Conservation (phyloP, 2,888 invertebrate species). For the Ceraclea dissimilis region DNA sequence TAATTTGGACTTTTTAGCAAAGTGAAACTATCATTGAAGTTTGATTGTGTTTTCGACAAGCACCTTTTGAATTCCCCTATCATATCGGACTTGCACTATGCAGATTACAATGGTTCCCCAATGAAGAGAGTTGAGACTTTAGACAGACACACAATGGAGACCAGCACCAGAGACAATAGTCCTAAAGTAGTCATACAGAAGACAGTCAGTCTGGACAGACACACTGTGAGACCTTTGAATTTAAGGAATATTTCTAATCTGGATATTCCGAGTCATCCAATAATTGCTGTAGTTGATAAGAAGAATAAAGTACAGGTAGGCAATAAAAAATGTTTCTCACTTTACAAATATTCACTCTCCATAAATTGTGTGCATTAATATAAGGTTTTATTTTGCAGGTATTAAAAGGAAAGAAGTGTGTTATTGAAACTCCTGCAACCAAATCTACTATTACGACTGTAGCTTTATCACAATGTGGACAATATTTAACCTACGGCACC, state of each 20-base stretch:
- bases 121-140: slow-evolving; percentile 12
- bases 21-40: slow-evolving; percentile 41
- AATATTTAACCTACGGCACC: slow-evolving; percentile 44
- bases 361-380: not conserved
- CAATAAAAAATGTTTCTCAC: not conserved
- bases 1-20: slow-evolving; percentile 31
- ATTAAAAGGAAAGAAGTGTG: slow-evolving; percentile 40
- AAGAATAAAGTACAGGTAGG: slow-evolving; percentile 44
- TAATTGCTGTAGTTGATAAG: slow-evolving; percentile 43
- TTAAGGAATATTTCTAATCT: slow-evolving; percentile 36
- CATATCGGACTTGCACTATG: slow-evolving; percentile 30
- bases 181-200: slow-evolving; percentile 32
- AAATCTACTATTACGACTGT: slow-evolving; percentile 43
- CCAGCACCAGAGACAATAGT: slow-evolving; percentile 1
- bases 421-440: slow-evolving; percentile 38
- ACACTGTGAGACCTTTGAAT: slow-evolving; percentile 37
- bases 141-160: not conserved
- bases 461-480: slow-evolving; percentile 45
- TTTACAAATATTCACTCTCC: not conserved
- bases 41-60: slow-evolving; percentile 40
- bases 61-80: slow-evolving; percentile 32
- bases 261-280: slow-evolving; percentile 35
- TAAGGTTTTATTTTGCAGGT: slow-evolving; percentile 31
- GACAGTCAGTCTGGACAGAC: slow-evolving; percentile 40
- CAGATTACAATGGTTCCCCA: slow-evolving; percentile 25